phyloP scores from a whole-genome alignment of 2,113 vertebrate genomes.

The cattle (Bos taurus) region DNA sequence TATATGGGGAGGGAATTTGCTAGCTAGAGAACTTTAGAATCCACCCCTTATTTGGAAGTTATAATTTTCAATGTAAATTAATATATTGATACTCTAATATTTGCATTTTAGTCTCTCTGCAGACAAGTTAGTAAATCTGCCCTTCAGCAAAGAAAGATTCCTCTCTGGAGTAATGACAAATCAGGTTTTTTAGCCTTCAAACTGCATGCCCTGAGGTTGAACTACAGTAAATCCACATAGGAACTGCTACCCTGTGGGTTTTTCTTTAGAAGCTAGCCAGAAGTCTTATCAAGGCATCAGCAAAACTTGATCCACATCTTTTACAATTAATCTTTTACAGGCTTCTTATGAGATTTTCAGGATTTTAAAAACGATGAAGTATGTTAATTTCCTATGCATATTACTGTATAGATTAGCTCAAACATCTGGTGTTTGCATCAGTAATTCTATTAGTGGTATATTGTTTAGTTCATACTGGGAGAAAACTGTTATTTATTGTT shows the following conservation, averaged over 20 bases:
- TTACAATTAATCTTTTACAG: background rate
- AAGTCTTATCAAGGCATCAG: background rate
- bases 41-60: background rate
- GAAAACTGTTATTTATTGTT: background rate
- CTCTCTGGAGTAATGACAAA: background rate
- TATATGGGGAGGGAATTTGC: background rate
- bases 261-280: background rate
- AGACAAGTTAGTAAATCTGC: background rate
- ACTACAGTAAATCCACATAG: background rate
- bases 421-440: background rate
- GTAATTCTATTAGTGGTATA: background rate
- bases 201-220: background rate
- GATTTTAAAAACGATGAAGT: background rate
- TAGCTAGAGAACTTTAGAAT: background rate
- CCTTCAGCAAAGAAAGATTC: background rate
- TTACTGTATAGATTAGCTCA: background rate
- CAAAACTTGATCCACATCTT: background rate
- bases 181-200: background rate
- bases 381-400: background rate
- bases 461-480: background rate
- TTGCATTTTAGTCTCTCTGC: background rate
- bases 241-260: background rate
- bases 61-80: conserved; percentile 19
- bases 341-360: background rate
- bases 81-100: background rate